Evolutionary conservation across 2,888 invertebrate species (phyloP), one percentile per base, ranked within the genome.

Genomic region (Criorhina ranunculi): DNA sequence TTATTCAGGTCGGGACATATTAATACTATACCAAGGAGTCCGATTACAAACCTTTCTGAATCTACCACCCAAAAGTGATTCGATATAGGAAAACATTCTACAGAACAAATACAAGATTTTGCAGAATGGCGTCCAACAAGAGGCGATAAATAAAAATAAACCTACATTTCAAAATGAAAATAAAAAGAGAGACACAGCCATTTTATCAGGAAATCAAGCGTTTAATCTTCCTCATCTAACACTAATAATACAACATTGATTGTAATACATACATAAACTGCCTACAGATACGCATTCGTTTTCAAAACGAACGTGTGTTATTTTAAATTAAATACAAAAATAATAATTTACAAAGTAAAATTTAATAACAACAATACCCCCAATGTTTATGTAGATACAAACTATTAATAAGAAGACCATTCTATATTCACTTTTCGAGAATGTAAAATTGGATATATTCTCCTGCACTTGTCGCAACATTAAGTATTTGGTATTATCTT

Each of bases 401-500:
- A 51, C 46, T 72, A 75, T 55, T 66, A 73, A 53, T 44, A 19
- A 51, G 19, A 80, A 40, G 19, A 46, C 62, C 33, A 79, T 53
- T 8, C 17, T 5, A 8, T 46, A 33, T 73, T 59, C 19, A 42
- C 29, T 57, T 70, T 78, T 78, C 83, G 78, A 83, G 78, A 62
- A 57, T 33, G n/a, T 24, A 19, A 60, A 67, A 53, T 67, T 73
- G 46, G 60, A 66, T 72, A 19, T 59, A 12, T 49, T 42, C 42
- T 67, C 57, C 66, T 44, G 64, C 64, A 78, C 55, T 64, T 57
- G 24, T 31, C 72, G 64, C 53, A 73, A 62, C 60, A 17, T 57
- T 51, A 77, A 82, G 46, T 82, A 82, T 82, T 82, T 82, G 82
- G 82, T 82, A 82, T 76, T 57, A 66, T 62, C 57, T 44, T 59